phyloP scores from a whole-genome alignment of 2,888 invertebrate species.

The Drosophila affinis region DNA sequence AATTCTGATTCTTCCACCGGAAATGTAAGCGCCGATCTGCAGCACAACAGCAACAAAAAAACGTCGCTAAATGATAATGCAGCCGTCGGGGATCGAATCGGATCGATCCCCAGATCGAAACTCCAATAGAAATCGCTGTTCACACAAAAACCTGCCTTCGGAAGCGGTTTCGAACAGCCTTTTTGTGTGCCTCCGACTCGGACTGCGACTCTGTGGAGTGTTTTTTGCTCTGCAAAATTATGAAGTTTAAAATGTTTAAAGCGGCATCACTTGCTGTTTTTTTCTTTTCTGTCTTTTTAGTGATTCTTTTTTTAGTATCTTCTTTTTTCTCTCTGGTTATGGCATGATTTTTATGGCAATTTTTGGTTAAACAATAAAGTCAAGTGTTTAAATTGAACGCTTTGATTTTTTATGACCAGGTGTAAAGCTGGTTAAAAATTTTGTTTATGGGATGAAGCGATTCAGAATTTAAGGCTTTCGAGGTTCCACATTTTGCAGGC shows the following conservation, averaged over 20 bases:
- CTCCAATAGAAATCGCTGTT: constrained; percentile 56
- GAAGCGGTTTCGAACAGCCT: constrained; percentile 27
- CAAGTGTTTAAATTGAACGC: constrained; percentile 53
- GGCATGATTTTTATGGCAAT: constrained; percentile 58
- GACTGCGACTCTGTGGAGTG: neutral
- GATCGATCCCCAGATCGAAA: constrained; percentile 5
- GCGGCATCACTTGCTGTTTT: constrained; percentile 13
- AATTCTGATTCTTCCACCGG: constrained; percentile 60
- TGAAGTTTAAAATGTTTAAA: constrained; percentile 52
- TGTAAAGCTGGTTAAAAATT: constrained; percentile 60
- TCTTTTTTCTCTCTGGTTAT: neutral
- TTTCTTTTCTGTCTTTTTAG: constrained; percentile 6
- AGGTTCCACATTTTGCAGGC: neutral
- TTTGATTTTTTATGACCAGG: constrained; percentile 41
- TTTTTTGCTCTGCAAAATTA: constrained; percentile 51
- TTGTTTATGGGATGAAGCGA: constrained; percentile 46
- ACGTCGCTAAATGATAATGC: constrained; percentile 71
- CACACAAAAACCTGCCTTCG: constrained; percentile 28
- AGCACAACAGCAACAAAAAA: constrained; percentile 51
- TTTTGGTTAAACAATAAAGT: constrained; percentile 55
- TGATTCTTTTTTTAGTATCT: neutral
- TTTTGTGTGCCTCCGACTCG: neutral
- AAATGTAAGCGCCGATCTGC: constrained; percentile 62
- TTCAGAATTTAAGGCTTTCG: constrained; percentile 4
- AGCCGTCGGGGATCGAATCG: constrained; percentile 28